A percentile compares a stretch with the other conserved stretches of the same genome.
Conservation (phyloP, 2,797 vertebrate species). For the Percopsis omiscomaycus region DNA sequence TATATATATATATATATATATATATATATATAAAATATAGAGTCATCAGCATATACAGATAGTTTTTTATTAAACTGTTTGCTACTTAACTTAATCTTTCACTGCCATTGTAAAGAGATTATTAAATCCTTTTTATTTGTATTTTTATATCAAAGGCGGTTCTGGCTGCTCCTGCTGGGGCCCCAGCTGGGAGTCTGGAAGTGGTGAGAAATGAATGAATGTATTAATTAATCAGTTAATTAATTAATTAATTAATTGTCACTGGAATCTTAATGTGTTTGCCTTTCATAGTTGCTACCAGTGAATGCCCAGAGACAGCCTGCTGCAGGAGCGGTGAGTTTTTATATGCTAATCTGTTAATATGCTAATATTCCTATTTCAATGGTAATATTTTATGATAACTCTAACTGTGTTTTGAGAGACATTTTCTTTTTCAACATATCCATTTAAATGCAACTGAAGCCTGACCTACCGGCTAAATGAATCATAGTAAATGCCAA, state of each 20-base stretch:
- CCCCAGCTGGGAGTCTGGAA: constrained; percentile 34
- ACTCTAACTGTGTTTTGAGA: no score
- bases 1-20: no score
- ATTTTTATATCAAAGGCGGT: constrained; percentile 39
- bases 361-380: background rate
- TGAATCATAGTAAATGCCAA: background rate
- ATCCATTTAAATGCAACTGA: background rate
- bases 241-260: background rate
- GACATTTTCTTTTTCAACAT: no score
- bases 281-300: constrained; percentile 51
- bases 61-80: no score
- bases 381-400: no score
- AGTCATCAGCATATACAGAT: no score
- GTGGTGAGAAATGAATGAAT: constrained; percentile 43
- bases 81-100: no score
- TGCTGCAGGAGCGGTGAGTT: constrained; percentile 54
- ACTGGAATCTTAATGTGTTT: constrained; percentile 5
- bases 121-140: background rate
- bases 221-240: background rate
- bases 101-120: background rate
- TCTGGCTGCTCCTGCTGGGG: constrained; percentile 50
- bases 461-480: background rate
- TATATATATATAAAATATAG: no score
- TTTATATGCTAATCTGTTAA: background rate
- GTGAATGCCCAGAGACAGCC: constrained; percentile 33